phyloP scores from a whole-genome alignment of 1,140 invertebrate genomes.

The Andricus grossulariae region DNA sequence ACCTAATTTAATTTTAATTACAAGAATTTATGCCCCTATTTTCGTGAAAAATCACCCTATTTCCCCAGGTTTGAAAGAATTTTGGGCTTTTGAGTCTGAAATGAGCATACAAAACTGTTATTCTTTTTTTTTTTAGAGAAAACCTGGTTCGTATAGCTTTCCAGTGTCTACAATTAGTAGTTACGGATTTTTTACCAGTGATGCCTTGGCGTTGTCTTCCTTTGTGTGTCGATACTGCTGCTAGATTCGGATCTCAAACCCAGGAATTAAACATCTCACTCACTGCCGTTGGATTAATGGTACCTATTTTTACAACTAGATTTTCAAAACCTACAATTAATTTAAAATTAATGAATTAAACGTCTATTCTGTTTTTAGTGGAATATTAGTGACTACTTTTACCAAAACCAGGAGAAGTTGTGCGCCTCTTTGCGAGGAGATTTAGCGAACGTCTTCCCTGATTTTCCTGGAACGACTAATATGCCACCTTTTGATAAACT shows the following conservation, averaged over 20 bases:
- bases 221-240: constrained; percentile 94
- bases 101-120: constrained; percentile 1
- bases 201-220: constrained; percentile 93
- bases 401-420: constrained; percentile 95
- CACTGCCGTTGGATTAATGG: constrained; percentile 97
- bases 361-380: constrained; percentile 80
- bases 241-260: constrained; percentile 96
- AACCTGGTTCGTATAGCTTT: constrained; percentile 94
- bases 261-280: constrained; percentile 98
- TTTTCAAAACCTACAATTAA: background rate
- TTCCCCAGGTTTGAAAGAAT: too few species aligned
- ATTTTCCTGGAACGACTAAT: constrained; percentile 88
- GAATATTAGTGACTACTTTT: constrained; percentile 98
- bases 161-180: constrained; percentile 96
- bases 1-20: too few species aligned
- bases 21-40: too few species aligned
- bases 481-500: constrained; percentile 94
- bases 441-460: constrained; percentile 83
- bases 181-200: constrained; percentile 95
- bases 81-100: too few species aligned
- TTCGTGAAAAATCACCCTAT: too few species aligned
- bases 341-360: background rate
- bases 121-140: constrained; percentile 80
- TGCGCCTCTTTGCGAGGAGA: constrained; percentile 83
- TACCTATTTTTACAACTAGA: constrained; percentile 66